These are phyloP conservation scores for Trichechus manatus DNA, from an alignment of 2,113 vertebrate species.

Conservation along the genomic window DNA sequence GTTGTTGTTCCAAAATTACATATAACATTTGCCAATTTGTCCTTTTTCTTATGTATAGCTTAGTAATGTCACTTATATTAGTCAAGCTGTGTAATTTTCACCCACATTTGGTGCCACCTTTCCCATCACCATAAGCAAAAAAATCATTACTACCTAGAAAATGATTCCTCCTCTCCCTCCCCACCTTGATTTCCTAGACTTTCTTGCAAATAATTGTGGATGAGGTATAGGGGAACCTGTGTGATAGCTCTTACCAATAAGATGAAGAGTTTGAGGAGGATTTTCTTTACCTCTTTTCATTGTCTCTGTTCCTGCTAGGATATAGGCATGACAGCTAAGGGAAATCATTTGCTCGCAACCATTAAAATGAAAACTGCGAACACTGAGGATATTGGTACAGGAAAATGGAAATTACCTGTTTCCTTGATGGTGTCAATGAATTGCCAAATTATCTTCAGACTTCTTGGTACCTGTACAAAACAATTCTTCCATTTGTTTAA, in stretches of 20 bases:
- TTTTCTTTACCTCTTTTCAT: neutral
- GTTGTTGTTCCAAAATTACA: too few species aligned
- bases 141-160: too few species aligned
- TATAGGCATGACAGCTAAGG: neutral
- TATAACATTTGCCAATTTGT: too few species aligned
- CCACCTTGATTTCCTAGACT: neutral
- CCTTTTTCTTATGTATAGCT: too few species aligned
- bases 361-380: neutral
- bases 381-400: neutral
- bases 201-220: neutral
- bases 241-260: neutral
- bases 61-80: too few species aligned
- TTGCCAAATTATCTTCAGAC: neutral
- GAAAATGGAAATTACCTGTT: neutral
- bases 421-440: neutral
- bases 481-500: neutral
- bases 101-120: too few species aligned
- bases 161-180: too few species aligned
- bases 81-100: too few species aligned
- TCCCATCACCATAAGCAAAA: too few species aligned
- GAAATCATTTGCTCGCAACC: neutral
- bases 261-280: neutral
- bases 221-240: neutral
- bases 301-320: neutral
- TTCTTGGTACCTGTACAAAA: neutral